phyloP scores from a whole-genome alignment of 1,140 invertebrate species.

The Formica selysi region DNA sequence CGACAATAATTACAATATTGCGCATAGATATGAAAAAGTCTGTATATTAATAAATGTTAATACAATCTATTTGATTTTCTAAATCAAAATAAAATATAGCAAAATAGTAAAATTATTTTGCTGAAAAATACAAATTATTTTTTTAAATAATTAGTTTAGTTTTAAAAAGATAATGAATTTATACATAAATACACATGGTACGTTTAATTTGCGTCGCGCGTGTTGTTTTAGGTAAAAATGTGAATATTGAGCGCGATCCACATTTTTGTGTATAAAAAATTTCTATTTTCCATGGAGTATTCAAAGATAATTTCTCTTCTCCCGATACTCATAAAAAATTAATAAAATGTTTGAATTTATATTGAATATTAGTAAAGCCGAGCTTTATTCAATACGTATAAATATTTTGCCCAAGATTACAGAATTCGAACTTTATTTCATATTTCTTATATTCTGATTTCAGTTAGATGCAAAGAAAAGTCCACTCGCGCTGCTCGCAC shows the following conservation, averaged over 20 bases:
- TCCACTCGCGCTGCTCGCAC: slow-evolving; percentile 96
- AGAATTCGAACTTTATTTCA: not conserved
- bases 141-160: not conserved
- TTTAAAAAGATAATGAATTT: not conserved
- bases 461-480: slow-evolving; percentile 98
- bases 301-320: not conserved
- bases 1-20: not conserved
- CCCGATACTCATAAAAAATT: not conserved
- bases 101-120: slow-evolving; percentile 9
- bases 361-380: no score
- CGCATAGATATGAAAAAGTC: not conserved
- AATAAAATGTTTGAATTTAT: not conserved
- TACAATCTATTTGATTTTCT: not conserved
- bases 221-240: not conserved
- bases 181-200: no score
- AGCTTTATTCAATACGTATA: no score
- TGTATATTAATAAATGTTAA: not conserved
- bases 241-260: not conserved
- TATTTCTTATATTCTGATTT: slow-evolving; percentile 82
- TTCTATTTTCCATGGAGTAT: not conserved
- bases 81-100: not conserved
- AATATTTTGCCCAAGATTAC: not conserved
- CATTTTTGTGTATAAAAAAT: not conserved
- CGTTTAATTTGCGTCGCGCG: not conserved
- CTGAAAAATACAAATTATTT: not conserved